Conservation (phyloP, 2,797 vertebrate species). For the Neomorphus geoffroyi region DNA sequence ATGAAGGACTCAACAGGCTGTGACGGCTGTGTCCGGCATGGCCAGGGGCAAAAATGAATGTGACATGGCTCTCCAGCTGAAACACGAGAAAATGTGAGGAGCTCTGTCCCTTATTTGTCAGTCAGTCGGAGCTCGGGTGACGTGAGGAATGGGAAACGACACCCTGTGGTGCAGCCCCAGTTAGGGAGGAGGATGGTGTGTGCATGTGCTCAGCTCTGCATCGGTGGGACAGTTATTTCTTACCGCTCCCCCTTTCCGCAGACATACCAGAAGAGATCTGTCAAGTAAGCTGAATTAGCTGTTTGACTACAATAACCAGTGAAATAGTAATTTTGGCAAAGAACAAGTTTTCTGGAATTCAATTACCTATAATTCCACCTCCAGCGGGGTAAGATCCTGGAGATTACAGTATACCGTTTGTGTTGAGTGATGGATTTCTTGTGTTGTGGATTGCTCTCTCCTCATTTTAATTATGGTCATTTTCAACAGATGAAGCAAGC, state of each 20-base stretch:
- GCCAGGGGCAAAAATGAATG: background rate
- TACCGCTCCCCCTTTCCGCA: background rate
- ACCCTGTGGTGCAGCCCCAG: rapidly evolving
- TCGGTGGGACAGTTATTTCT: background rate
- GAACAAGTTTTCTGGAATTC: slow-evolving; percentile 23
- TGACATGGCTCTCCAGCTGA: background rate
- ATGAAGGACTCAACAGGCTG: background rate
- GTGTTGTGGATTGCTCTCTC: background rate
- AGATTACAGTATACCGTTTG: background rate
- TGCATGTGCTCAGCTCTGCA: background rate
- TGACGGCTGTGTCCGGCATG: rapidly evolving
- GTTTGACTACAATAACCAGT: background rate
- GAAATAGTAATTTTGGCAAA: slow-evolving; percentile 13
- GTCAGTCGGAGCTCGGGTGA: background rate
- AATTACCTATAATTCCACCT: slow-evolving; percentile 29
- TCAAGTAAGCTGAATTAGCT: background rate
- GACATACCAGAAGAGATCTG: background rate
- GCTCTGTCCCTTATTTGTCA: background rate
- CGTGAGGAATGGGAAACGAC: background rate
- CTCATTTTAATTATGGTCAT: background rate
- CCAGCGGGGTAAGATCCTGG: background rate
- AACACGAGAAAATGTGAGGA: background rate
- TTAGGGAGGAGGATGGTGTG: background rate
- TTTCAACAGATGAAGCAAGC: background rate
- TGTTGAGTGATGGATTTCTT: background rate